Evolutionary conservation across 53 echinoderm and acorn worm species (phyloP), one percentile per base, ranked within the genome.

Genomic region (Crossaster papposus): DNA sequence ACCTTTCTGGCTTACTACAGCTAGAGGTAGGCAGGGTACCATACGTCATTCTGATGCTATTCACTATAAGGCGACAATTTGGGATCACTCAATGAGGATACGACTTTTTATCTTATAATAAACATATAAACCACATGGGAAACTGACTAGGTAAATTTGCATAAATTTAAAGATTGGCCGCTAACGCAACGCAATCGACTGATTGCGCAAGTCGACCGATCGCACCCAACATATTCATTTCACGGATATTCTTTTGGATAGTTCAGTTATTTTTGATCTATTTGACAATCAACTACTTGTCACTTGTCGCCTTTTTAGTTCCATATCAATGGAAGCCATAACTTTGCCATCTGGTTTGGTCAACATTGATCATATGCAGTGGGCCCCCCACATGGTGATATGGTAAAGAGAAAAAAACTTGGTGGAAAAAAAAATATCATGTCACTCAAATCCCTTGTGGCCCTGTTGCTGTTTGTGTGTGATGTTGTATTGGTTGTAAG

Each of bases 1-100:
- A 85, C n/a, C 91, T 97, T 1, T 91, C 93, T 1, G 97, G 97
- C 13, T 88, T 97, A 24, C 91, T 97, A 2, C 89, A 84, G 71
- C 85, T 97, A 83, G 93, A 97, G 97, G 97, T 97, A 94, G 81
- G 90, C n/a, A 20, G 15, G 36, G 18, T 37, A 37, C 68, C 53
- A 52, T 15, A 26, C 26, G 20, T 79, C 15, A 37, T 18, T 18
- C 51, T 50, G 18, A 38, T 9, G 38, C 17, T 34, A 18, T 37
- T n/a, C n/a, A n/a, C n/a, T n/a, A n/a, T n/a, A n/a, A n/a, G n/a
- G n/a, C n/a, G n/a, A n/a, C n/a, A n/a, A n/a, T n/a, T n/a, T n/a
- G n/a, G n/a, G n/a, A n/a, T n/a, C n/a, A n/a, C n/a, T n/a, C n/a
- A n/a, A n/a, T n/a, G n/a, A n/a, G n/a, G n/a, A n/a, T n/a, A n/a